Conservation (phyloP, 2,113 vertebrate species). For the Erpornis zantholeuca region DNA sequence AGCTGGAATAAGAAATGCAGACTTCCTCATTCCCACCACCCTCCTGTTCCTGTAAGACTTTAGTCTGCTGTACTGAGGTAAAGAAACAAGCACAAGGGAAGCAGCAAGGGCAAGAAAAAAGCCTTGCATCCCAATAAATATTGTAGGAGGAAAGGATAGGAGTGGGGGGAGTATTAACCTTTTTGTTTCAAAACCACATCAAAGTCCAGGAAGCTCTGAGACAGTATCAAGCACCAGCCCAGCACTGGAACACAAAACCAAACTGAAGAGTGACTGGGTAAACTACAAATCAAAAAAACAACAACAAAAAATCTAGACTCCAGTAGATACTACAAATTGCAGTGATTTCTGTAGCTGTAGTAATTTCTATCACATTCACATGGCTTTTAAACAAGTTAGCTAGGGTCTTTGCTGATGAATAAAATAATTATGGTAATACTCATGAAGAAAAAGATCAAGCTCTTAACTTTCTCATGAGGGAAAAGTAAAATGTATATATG, state of each 20-base stretch:
- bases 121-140: background rate
- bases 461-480: background rate
- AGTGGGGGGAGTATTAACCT: background rate
- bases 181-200: background rate
- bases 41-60: background rate
- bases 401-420: background rate
- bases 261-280: background rate
- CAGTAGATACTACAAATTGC: background rate
- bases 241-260: background rate
- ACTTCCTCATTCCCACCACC: background rate
- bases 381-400: background rate
- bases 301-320: background rate
- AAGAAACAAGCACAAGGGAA: background rate
- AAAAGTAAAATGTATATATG: background rate
- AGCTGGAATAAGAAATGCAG: background rate
- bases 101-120: background rate
- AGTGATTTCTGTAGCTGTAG: background rate
- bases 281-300: background rate
- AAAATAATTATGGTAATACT: background rate
- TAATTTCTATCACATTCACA: background rate
- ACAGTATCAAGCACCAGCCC: background rate
- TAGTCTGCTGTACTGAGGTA: background rate
- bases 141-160: background rate
- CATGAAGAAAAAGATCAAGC: background rate
- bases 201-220: background rate